Conservation (phyloP, 35 echinoderm and acorn worm species). For the Amphiura filiformis region DNA sequence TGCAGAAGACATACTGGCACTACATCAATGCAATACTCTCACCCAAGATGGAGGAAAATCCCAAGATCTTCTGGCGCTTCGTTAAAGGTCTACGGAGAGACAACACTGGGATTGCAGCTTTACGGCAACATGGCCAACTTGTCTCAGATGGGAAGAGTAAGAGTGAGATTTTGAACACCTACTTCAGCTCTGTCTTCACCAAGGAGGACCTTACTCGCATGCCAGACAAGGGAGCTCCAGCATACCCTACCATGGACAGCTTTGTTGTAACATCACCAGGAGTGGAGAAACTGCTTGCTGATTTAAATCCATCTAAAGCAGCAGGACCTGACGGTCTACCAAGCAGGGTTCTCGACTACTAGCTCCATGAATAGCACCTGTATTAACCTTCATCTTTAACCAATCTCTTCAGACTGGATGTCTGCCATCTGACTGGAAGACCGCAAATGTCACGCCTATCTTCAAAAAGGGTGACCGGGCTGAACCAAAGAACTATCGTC, state of each 20-base stretch:
- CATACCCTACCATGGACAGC: constrained; percentile 25
- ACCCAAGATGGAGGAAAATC: constrained; percentile 37
- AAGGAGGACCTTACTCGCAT: constrained; percentile 1
- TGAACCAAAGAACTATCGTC: constrained; percentile 43
- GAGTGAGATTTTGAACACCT: constrained; percentile 36
- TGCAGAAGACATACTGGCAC: constrained; percentile 18
- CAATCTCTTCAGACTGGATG: constrained; percentile 27
- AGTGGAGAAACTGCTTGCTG: constrained; percentile 12
- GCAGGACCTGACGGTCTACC: constrained; percentile 29
- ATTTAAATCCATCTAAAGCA: constrained; percentile 14
- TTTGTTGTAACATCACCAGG: background rate
- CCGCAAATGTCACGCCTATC: constrained; percentile 29
- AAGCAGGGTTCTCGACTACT: constrained; percentile 9
- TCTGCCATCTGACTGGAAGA: constrained; percentile 36
- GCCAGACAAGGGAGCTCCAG: background rate
- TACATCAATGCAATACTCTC: constrained; percentile 29
- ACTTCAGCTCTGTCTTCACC: constrained; percentile 46
- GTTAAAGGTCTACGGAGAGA: constrained; percentile 11
- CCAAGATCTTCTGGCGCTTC: constrained; percentile 12
- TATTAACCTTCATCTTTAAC: background rate
- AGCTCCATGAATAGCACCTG: background rate
- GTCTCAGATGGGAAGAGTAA: constrained; percentile 21
- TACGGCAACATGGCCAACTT: constrained; percentile 14
- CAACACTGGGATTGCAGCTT: background rate
- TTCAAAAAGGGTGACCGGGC: constrained; percentile 38